A percentile compares a stretch with the other conserved stretches of the same genome.
These are phyloP conservation scores for Tetranychus truncatus DNA, from an alignment of 2,888 invertebrate species.

Conservation along the genomic window DNA sequence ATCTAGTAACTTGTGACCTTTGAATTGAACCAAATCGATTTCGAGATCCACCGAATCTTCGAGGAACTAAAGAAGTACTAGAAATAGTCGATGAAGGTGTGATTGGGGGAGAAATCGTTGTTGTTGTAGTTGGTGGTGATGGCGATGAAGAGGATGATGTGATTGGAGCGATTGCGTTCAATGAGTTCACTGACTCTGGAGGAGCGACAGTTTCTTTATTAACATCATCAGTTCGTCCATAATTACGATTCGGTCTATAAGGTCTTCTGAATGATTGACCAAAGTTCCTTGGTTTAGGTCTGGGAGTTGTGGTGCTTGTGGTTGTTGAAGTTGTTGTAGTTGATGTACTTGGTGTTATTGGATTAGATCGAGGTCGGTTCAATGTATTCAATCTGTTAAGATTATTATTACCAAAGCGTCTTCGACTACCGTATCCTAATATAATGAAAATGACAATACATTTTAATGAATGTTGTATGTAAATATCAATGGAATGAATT, in stretches of 20 bases:
- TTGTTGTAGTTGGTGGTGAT: not conserved
- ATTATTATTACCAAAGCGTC: not conserved
- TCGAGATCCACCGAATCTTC: not conserved
- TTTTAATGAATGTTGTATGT: not conserved
- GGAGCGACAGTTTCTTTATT: not conserved
- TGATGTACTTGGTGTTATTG: not conserved
- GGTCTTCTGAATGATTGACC: conserved; percentile 1
- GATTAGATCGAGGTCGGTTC: not conserved
- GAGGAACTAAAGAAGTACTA: not conserved
- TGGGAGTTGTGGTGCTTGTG: not conserved
- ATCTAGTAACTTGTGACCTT: not conserved
- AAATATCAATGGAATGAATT: not conserved
- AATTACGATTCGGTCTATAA: not conserved
- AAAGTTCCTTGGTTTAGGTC: not conserved
- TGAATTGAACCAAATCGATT: not conserved
- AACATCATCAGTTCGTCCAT: not conserved
- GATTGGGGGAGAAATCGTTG: not conserved
- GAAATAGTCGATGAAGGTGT: not conserved
- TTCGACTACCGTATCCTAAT: not conserved
- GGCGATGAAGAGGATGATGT: not conserved
- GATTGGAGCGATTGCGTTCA: not conserved
- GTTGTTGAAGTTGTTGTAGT: conserved; percentile 6
- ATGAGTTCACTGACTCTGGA: not conserved
- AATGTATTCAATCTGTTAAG: not conserved
- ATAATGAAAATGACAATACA: not conserved